Evolutionary conservation across 2,797 vertebrate genomes (phyloP).

Genomic region (Peromyscus melanophrys): DNA sequence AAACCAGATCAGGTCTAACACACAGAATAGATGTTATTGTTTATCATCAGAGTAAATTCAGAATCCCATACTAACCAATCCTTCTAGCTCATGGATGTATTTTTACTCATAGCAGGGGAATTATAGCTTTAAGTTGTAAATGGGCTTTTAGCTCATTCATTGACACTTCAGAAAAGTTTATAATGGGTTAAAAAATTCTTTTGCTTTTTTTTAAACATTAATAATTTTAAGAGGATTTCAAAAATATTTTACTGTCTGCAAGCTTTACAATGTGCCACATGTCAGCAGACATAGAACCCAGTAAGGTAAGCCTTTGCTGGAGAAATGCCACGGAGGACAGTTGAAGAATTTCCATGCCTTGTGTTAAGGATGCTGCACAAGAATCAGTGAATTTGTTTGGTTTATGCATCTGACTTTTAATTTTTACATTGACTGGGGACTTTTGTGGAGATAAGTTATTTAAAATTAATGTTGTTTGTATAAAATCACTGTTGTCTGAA

Average conservation of each 20-base stretch:
- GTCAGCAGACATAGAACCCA: neutral
- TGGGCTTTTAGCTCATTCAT: constrained; percentile 29
- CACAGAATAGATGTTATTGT: neutral
- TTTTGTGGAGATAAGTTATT: neutral
- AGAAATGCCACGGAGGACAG: neutral
- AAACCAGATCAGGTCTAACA: constrained; percentile 23
- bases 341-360: neutral
- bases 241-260: neutral
- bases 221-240: constrained; percentile 43
- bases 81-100: neutral
- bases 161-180: constrained; percentile 3
- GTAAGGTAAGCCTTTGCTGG: neutral
- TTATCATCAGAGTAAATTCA: constrained; percentile 55
- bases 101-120: constrained; percentile 32
- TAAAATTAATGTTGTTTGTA: neutral
- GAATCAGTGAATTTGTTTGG: neutral
- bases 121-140: constrained; percentile 61
- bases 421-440: neutral
- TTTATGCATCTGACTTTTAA: neutral
- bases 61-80: constrained; percentile 15
- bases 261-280: neutral
- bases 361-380: neutral
- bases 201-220: neutral
- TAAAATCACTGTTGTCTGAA: neutral
- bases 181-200: constrained; percentile 53